These are phyloP conservation scores for Cyprinus carpio DNA, from an alignment of 2,113 vertebrate species.

Conservation along the genomic window DNA sequence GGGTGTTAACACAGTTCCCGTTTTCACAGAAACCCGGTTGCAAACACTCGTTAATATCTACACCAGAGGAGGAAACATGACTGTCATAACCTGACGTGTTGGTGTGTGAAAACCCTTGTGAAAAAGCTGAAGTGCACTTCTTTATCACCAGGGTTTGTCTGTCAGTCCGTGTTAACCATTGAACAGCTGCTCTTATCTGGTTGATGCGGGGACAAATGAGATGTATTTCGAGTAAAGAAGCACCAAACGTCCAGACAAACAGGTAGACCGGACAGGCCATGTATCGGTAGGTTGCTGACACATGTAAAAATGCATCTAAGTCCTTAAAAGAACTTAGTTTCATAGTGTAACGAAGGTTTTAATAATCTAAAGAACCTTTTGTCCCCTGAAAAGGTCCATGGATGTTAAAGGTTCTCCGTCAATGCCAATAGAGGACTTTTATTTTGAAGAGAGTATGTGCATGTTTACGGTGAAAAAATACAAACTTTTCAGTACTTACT, in stretches of 20 bases:
- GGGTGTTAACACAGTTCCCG: slow-evolving; percentile 89
- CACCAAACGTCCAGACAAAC: background rate
- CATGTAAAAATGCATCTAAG: background rate
- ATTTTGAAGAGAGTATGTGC: too few species aligned
- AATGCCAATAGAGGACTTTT: too few species aligned
- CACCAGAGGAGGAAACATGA: slow-evolving; percentile 53
- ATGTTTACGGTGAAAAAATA: too few species aligned
- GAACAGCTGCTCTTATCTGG: too few species aligned
- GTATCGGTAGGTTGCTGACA: background rate
- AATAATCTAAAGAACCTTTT: too few species aligned
- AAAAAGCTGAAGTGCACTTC: background rate
- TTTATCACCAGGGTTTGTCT: too few species aligned
- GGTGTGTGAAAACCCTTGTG: background rate
- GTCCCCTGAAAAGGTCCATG: too few species aligned
- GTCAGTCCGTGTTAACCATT: too few species aligned
- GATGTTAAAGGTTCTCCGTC: too few species aligned
- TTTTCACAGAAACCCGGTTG: slow-evolving; percentile 86
- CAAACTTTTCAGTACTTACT: too few species aligned
- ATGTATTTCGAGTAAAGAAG: background rate
- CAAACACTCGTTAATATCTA: slow-evolving; percentile 94
- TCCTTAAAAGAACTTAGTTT: background rate
- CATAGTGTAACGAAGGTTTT: too few species aligned
- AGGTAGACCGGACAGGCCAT: background rate
- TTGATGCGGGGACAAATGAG: background rate
- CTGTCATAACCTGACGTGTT: slow-evolving; percentile 40